Evolutionary conservation across 2,888 invertebrate species (phyloP), one percentile per base, ranked within the genome.

Genomic region (Cephus pygmeus): DNA sequence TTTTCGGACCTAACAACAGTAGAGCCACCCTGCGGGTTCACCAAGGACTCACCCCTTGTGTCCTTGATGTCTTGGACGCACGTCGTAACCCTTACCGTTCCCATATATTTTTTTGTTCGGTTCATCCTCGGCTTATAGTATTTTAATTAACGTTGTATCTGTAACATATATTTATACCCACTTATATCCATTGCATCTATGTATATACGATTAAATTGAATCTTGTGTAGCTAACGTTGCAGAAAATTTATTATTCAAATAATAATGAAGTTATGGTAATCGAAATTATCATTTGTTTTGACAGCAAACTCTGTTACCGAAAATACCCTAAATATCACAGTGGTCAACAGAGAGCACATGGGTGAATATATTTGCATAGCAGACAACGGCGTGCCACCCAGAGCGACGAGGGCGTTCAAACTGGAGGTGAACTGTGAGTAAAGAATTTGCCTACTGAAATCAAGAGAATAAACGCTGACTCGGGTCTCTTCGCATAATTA

Each of bases 391-490:
- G 95, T 98, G 87, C 95, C 96, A 69, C 98, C 98, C 0, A 93
- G 95, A 34, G 95, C 95, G 34, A 96, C 95, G 90, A 95, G 96
- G 89, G 95, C 95, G 23, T 97, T 96, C 83, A 94, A 94, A 77
- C 94, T 98, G n/a, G 96, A 97, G 91, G 97, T 98, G 12, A 96
- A 97, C 88, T 98, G 98, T 98, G 92, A 96, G 97, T 94, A 89
- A 75, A 69, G 12, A 12, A 33, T 69, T 69, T 40, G 40, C 2
- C 23, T 40, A 6, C 23, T 23, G 23, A 56, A 23, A 30, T 9
- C 30, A 9, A 9, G 15, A 0, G 23, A 56, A 23, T 23, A 56
- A 56, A 56, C 11, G 11, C 71, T 71, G 30, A 31, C 12, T 31
- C 71, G 71, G 30, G 9, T 23, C 71, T 31, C 9, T 30, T 12